These are phyloP conservation scores for Girardinus metallicus DNA, from an alignment of 2,797 vertebrate species.

Conservation along the genomic window DNA sequence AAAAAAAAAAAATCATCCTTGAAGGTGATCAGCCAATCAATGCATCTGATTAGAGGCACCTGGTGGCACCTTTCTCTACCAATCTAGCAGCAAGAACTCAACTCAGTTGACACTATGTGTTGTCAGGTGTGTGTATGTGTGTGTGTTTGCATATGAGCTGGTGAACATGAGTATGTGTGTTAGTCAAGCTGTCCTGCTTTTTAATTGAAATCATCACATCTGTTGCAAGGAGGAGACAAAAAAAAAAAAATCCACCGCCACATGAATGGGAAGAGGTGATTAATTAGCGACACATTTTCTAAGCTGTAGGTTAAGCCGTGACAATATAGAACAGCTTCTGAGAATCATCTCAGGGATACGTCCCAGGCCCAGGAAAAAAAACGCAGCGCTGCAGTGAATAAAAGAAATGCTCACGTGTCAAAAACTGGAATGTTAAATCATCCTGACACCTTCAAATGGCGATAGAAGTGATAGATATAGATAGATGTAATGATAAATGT, in stretches of 20 bases:
- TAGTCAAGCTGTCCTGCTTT: slow-evolving; percentile 61
- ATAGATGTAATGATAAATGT: slow-evolving; percentile 21
- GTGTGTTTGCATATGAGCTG: slow-evolving; percentile 6
- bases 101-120: slow-evolving; percentile 7
- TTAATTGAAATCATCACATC: slow-evolving; percentile 76
- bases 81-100: background rate
- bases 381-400: slow-evolving; percentile 63
- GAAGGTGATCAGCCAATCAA: background rate
- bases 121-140: slow-evolving; percentile 22
- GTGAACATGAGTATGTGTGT: slow-evolving; percentile 38
- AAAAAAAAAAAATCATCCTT: background rate
- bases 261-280: slow-evolving; percentile 65
- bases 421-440: slow-evolving; percentile 30
- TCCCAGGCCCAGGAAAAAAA: slow-evolving; percentile 41
- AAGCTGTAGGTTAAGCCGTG: slow-evolving; percentile 77
- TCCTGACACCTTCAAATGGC: slow-evolving; percentile 30
- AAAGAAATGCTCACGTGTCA: slow-evolving; percentile 53
- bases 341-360: slow-evolving; percentile 55
- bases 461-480: background rate
- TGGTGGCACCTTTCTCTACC: background rate
- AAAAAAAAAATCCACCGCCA: slow-evolving; percentile 32
- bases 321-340: slow-evolving; percentile 76
- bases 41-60: background rate
- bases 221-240: slow-evolving; percentile 60
- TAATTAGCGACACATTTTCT: slow-evolving; percentile 73